Conservation (phyloP, 1,140 invertebrate species). For the Mycetomoellerius zeteki region DNA sequence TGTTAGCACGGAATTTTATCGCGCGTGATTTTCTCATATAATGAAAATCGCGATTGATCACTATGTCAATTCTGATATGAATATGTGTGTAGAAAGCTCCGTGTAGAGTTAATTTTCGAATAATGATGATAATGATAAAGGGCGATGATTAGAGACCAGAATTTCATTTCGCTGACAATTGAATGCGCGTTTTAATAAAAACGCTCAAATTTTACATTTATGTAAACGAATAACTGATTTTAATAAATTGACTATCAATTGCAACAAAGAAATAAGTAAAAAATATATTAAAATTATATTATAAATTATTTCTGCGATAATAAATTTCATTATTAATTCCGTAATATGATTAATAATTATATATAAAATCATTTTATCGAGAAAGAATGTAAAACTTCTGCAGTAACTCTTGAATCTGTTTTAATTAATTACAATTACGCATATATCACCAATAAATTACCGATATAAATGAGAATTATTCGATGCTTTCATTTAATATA, state of each 20-base stretch:
- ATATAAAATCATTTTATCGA: not conserved
- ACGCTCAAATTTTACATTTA: not conserved
- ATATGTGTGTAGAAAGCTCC: not conserved
- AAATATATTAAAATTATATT: conserved; percentile 1
- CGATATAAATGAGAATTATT: conserved; percentile 24
- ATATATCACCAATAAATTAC: conserved; percentile 36
- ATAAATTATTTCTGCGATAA: conserved; percentile 2
- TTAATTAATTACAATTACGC: conserved; percentile 53
- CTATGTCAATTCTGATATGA: not conserved
- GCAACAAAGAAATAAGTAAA: not conserved
- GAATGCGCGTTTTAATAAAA: not conserved
- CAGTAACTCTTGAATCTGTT: conserved; percentile 20
- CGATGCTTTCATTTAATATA: conserved; percentile 19
- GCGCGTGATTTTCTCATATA: conserved; percentile 21
- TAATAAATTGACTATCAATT: not conserved
- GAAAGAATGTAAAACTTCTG: conserved; percentile 31
- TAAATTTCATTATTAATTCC: conserved; percentile 16
- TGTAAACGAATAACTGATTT: not conserved
- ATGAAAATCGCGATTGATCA: conserved; percentile 54
- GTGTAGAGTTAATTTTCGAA: conserved; percentile 38
- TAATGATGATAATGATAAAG: conserved; percentile 34
- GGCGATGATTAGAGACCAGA: not conserved
- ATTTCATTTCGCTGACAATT: conserved; percentile 8
- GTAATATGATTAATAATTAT: conserved; percentile 1
- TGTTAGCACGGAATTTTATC: conserved; percentile 65